A percentile compares a stretch with the other conserved stretches of the same genome.
Conservation (phyloP, 2,113 vertebrate species). For the Anolis carolinensis region DNA sequence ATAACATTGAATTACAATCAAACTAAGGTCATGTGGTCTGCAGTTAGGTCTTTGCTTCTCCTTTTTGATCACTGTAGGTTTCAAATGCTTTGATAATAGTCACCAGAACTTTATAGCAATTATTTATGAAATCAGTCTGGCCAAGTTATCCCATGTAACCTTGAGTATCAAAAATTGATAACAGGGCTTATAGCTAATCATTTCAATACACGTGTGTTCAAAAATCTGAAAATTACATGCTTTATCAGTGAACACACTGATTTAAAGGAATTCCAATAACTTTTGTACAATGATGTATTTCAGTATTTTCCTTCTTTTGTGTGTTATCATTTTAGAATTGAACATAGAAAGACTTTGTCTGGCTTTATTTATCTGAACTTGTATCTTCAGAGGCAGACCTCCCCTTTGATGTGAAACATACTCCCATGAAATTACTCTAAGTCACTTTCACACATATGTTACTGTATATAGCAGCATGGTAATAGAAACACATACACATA, state of each 20-base stretch:
- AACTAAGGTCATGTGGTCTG: background rate
- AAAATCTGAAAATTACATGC: conserved; percentile 1
- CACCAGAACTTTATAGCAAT: background rate
- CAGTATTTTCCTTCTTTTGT: conserved; percentile 13
- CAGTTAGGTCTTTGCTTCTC: background rate
- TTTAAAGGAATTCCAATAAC: conserved; percentile 18
- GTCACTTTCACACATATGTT: background rate
- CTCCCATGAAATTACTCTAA: background rate
- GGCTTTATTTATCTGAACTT: conserved; percentile 24
- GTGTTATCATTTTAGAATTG: conserved; percentile 7
- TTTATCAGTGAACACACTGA: background rate
- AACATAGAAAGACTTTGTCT: background rate
- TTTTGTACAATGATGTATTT: conserved; percentile 14
- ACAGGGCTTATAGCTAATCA: background rate
- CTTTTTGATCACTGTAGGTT: background rate
- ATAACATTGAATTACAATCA: conserved; percentile 3
- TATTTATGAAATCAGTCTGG: background rate
- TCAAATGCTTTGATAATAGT: background rate
- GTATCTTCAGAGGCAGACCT: background rate
- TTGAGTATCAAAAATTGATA: background rate
- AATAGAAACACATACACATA: background rate
- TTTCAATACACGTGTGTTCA: background rate
- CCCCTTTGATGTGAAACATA: background rate
- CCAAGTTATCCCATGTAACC: background rate
- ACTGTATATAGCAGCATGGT: background rate